Percentiles rank a stretch among this genome's conserved stretches.
phyloP scores from a whole-genome alignment of 2,797 vertebrate genomes.

The Mus minutoides region DNA sequence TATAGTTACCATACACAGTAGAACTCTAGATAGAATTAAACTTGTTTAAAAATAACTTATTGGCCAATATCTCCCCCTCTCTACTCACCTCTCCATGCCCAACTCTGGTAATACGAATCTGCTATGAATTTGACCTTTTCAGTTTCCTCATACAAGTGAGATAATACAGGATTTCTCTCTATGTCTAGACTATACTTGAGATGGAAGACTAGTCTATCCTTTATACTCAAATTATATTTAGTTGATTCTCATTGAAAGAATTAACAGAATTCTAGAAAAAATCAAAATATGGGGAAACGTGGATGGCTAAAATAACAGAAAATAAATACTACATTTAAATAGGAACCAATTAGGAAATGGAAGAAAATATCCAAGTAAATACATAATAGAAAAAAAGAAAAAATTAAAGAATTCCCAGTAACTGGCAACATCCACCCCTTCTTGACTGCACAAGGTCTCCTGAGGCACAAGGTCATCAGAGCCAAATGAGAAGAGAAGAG shows the following conservation, averaged over 20 bases:
- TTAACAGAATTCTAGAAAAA: background rate
- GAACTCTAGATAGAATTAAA: background rate
- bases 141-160: background rate
- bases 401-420: background rate
- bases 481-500: conserved; percentile 86
- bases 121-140: background rate
- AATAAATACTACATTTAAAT: conserved; percentile 14
- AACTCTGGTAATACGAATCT: background rate
- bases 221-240: background rate
- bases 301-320: background rate
- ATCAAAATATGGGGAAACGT: background rate
- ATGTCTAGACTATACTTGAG: background rate
- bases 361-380: background rate
- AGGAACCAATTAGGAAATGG: background rate
- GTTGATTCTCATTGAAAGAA: background rate
- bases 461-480: background rate
- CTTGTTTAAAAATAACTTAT: background rate
- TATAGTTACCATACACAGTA: background rate
- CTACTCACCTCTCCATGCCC: no score
- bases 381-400: background rate
- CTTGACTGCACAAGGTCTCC: background rate
- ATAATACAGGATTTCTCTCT: background rate
- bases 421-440: background rate
- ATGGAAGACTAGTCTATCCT: background rate
- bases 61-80: background rate